Evolutionary conservation across 2,888 invertebrate genomes (phyloP).

Genomic region (Dasypogon diadema): DNA sequence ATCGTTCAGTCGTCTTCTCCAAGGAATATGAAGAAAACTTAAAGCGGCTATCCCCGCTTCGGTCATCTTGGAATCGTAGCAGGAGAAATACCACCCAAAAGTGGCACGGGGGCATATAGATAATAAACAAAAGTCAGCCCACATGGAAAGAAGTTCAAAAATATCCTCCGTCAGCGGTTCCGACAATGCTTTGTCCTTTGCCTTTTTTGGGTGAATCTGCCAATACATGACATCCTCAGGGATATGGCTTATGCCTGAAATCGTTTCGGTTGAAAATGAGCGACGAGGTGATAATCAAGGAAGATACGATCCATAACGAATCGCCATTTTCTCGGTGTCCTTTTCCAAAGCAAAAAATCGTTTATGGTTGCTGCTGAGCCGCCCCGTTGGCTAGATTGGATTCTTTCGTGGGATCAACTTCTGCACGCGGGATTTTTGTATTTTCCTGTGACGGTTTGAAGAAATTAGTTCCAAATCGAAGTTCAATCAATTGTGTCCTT

Average conservation of each 20-base stretch:
- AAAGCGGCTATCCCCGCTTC: too few relatives aligned
- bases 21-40: too few relatives aligned
- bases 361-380: slow-evolving; percentile 18
- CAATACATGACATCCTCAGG: slow-evolving; percentile 21
- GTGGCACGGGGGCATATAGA: slow-evolving; percentile 52
- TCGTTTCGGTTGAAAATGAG: background rate
- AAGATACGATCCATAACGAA: slow-evolving; percentile 57
- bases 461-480: slow-evolving; percentile 54
- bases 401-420: slow-evolving; percentile 8
- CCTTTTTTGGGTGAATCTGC: background rate
- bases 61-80: too few relatives aligned
- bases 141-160: background rate
- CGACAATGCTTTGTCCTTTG: background rate
- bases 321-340: slow-evolving; percentile 60
- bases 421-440: slow-evolving; percentile 40
- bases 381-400: slow-evolving; percentile 37
- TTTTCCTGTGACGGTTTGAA: slow-evolving; percentile 29
- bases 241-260: slow-evolving; percentile 16
- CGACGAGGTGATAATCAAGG: slow-evolving; percentile 56
- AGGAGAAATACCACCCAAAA: slow-evolving; percentile 54
- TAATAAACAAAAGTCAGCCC: slow-evolving; percentile 16
- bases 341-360: slow-evolving; percentile 51
- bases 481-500: slow-evolving; percentile 52
- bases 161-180: background rate
- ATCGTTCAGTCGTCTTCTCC: too few relatives aligned